Evolutionary conservation across 2,888 invertebrate genomes (phyloP).

Genomic region (Drosophila subsilvestris): DNA sequence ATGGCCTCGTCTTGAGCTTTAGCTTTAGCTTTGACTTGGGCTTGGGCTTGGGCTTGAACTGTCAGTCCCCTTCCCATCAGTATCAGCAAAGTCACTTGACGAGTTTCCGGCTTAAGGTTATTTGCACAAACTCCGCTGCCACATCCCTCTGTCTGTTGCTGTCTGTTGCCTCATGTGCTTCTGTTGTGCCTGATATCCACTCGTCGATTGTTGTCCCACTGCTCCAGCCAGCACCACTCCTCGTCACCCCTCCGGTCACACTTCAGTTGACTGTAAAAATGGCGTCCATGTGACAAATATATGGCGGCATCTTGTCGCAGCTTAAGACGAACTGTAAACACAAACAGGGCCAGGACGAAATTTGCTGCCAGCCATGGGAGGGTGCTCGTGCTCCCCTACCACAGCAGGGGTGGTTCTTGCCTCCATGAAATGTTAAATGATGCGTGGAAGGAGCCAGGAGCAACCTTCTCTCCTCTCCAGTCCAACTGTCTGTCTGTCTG

Average conservation of each 20-base stretch:
- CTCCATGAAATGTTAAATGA: constrained; percentile 59
- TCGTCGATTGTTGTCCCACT: constrained; percentile 62
- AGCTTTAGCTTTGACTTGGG: constrained; percentile 7
- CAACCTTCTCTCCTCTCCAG: constrained; percentile 8
- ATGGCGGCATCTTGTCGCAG: constrained; percentile 59
- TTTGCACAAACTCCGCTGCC: constrained; percentile 54
- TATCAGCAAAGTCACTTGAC: constrained; percentile 69
- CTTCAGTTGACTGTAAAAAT: constrained; percentile 44
- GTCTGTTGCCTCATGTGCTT: constrained; percentile 12
- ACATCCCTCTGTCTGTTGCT: not conserved
- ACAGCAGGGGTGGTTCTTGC: not conserved
- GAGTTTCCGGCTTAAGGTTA: constrained; percentile 75
- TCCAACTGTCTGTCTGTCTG: constrained; percentile 3
- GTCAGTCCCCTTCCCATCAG: constrained; percentile 9
- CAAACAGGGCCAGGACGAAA: constrained; percentile 39
- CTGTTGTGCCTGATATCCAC: constrained; percentile 60
- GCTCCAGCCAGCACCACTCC: constrained; percentile 1
- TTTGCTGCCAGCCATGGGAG: constrained; percentile 11
- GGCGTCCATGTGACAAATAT: constrained; percentile 76
- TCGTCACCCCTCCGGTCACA: not conserved
- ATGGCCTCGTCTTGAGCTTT: constrained; percentile 13
- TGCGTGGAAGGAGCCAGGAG: constrained; percentile 55
- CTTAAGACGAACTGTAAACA: constrained; percentile 78
- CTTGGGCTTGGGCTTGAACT: not conserved
- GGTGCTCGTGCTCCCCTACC: not conserved